Evolutionary conservation across 1,140 invertebrate species (phyloP), one percentile per base, ranked within the genome.

Genomic region (Microplitis mediator): DNA sequence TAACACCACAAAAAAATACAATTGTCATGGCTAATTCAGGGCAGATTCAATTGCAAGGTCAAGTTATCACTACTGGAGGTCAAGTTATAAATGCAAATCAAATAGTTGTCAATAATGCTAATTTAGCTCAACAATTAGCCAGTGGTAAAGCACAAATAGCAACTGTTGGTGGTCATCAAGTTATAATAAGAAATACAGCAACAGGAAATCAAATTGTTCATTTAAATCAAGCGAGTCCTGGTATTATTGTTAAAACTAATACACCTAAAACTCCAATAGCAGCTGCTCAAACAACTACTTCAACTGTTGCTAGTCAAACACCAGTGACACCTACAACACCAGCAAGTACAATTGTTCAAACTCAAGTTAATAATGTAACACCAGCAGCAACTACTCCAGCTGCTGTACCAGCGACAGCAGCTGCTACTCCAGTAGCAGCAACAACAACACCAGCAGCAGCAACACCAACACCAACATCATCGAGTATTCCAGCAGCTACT

Each of bases 91-190:
- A 81, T 50, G 77, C 87, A 4, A 90, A 88, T 84, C 93, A 94
- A 85, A 91, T 94, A 61, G 90, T 94, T 14, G 91, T 94, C 13
- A 94, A 92, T 71, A 93, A 93, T 83, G 90, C 91, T 0, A 91
- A 88, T 56, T 83, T 95, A 13, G 92, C 91, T 1, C 93, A 94
- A 80, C 93, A 95, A 79, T 87, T 95, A 51, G 92, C 92, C 0
- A 89, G 91, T 31, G 94, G 93, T 6, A 94, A 94, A 82, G 90
- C 94, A 3, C 93, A 95, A 79, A 85, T 95, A n/a, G 93, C 94
- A 3, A 94, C 93, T 4, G 91, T 95, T 5, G 92, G 93, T 78
- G 94, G 94, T 0, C 94, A 95, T 76, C 94, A 95, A 84, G 93
- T 95, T 13, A 82, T 92, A 5, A 93, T 95, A 34, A 87, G 93